Conservation (phyloP, 2,888 invertebrate genomes). For the Eupeodes luniger region DNA sequence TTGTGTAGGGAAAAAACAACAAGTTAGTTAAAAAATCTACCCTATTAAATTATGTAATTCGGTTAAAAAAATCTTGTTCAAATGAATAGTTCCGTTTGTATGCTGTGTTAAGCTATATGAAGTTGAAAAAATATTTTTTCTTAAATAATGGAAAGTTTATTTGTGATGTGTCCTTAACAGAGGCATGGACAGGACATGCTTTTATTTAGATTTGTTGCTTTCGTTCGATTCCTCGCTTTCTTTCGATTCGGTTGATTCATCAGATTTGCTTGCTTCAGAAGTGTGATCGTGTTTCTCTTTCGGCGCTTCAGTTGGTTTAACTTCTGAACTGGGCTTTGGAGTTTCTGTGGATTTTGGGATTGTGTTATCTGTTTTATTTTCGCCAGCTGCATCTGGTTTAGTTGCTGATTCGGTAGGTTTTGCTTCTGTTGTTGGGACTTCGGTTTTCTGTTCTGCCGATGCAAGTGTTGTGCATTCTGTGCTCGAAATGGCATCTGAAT, state of each 20-base stretch:
- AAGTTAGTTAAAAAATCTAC: neutral
- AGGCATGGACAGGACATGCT: conserved; percentile 64
- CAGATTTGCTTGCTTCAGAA: conserved; percentile 61
- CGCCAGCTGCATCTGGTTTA: conserved; percentile 79
- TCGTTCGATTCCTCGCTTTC: conserved; percentile 81
- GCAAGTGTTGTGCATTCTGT: conserved; percentile 48
- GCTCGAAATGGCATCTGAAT: conserved; percentile 44
- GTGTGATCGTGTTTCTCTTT: conserved; percentile 76
- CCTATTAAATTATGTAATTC: neutral
- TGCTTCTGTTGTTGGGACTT: conserved; percentile 68
- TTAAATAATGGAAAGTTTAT: conserved; percentile 54
- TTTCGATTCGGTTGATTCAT: conserved; percentile 80
- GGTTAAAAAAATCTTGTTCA: conserved; percentile 31
- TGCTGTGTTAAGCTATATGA: conserved; percentile 53
- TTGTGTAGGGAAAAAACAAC: conserved; percentile 19
- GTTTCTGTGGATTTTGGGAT: conserved; percentile 77
- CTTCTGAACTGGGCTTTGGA: conserved; percentile 76
- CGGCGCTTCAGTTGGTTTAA: conserved; percentile 78
- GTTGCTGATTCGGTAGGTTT: conserved; percentile 77
- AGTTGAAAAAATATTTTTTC: conserved; percentile 52
- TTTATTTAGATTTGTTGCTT: conserved; percentile 73
- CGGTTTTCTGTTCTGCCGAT: conserved; percentile 76
- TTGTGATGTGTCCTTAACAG: conserved; percentile 60
- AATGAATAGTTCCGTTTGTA: conserved; percentile 40
- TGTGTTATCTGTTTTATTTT: conserved; percentile 79